phyloP scores from a whole-genome alignment of 2,113 vertebrate species.

The Dascyllus trimaculatus region DNA sequence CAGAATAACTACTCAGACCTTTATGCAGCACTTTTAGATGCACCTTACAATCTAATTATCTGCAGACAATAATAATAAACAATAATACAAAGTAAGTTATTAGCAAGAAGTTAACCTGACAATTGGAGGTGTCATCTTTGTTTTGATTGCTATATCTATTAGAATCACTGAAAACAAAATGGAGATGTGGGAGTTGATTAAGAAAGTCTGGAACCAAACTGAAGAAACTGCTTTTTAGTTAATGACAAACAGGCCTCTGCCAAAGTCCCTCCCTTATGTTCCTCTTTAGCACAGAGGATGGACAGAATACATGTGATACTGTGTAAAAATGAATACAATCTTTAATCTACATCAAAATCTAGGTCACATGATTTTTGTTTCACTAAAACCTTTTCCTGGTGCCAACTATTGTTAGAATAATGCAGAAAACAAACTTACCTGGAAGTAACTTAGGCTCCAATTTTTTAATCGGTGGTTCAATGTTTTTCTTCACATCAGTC shows the following conservation, averaged over 20 bases:
- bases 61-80: not conserved
- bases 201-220: not conserved
- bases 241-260: not conserved
- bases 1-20: not conserved
- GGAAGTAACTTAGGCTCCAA: slow-evolving; percentile 93
- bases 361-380: not conserved
- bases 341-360: not conserved
- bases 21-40: not conserved
- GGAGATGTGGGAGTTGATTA: not conserved
- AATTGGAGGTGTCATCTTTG: not conserved
- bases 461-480: slow-evolving; percentile 91
- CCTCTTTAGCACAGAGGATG: not conserved
- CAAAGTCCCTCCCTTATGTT: not conserved
- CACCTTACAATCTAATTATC: not conserved
- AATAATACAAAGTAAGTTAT: not conserved
- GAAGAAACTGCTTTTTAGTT: not conserved
- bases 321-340: not conserved
- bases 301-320: not conserved
- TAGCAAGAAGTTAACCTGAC: not conserved
- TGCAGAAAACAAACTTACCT: slow-evolving; percentile 83
- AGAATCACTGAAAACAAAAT: slow-evolving; percentile 2
- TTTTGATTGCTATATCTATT: not conserved
- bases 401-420: not conserved
- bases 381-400: not conserved
- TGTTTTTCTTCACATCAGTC: slow-evolving; percentile 87